Evolutionary conservation across 2,797 vertebrate species (phyloP).

Genomic region (Pagetopsis macropterus): DNA sequence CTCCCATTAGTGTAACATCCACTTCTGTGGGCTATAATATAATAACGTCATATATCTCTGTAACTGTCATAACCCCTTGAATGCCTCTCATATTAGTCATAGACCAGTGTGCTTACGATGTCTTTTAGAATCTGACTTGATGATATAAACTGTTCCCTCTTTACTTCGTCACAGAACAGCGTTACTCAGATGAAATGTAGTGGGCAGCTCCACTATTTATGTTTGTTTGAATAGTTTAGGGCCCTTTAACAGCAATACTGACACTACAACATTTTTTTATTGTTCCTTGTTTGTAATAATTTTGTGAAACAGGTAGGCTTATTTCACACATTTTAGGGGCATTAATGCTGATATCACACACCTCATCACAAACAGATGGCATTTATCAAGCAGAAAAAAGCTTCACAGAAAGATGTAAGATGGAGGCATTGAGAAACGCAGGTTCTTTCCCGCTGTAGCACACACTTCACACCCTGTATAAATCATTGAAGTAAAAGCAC

Average conservation of each 20-base stretch:
- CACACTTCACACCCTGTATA: neutral
- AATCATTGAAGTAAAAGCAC: slow-evolving; percentile 29
- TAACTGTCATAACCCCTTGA: neutral
- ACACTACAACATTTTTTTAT: neutral
- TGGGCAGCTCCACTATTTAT: neutral
- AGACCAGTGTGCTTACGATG: neutral
- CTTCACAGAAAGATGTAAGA: neutral
- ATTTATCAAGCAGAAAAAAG: neutral
- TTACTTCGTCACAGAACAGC: neutral
- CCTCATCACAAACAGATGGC: neutral
- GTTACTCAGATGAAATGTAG: neutral
- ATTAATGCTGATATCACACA: neutral
- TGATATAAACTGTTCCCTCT: neutral
- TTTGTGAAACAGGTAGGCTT: neutral
- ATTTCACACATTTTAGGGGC: no score
- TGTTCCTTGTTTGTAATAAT: no score
- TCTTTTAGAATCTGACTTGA: neutral
- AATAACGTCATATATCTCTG: neutral
- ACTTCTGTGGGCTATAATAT: neutral
- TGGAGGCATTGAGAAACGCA: neutral
- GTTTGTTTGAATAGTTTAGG: neutral
- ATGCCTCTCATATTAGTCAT: neutral
- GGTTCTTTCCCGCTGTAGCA: neutral
- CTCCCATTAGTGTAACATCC: neutral
- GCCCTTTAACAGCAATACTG: neutral